phyloP scores from a whole-genome alignment of 2,888 invertebrate genomes.

The Octonoba sinensis region DNA sequence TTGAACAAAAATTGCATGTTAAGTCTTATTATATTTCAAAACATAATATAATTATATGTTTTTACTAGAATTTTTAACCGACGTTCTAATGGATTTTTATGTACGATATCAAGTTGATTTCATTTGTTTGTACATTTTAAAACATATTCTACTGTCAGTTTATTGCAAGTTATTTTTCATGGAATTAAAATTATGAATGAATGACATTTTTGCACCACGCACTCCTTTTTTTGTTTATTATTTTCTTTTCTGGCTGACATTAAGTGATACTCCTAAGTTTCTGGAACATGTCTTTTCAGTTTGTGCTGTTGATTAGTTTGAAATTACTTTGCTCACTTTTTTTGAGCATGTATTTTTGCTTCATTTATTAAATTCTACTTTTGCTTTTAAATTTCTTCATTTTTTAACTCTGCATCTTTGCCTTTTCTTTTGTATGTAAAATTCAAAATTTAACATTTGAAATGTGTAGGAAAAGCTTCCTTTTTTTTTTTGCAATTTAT shows the following conservation, averaged over 20 bases:
- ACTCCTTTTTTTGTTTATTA: slow-evolving; percentile 45
- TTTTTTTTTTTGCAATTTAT: too few relatives aligned
- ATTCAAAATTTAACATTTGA: not conserved
- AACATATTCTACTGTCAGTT: too few relatives aligned
- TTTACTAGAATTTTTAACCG: too few relatives aligned
- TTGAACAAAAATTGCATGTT: too few relatives aligned
- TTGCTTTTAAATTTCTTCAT: not conserved
- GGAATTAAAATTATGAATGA: slow-evolving; percentile 30
- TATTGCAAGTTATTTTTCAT: not conserved
- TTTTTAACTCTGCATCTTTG: slow-evolving; percentile 22
- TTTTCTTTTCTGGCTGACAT: slow-evolving; percentile 35
- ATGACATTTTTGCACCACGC: slow-evolving; percentile 33
- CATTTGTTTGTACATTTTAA: too few relatives aligned
- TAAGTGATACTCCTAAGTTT: slow-evolving; percentile 10
- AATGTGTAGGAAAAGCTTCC: too few relatives aligned
- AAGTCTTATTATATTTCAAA: too few relatives aligned
- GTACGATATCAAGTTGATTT: too few relatives aligned
- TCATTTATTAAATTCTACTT: not conserved
- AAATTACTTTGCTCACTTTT: slow-evolving; percentile 48
- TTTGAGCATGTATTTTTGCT: slow-evolving; percentile 1
- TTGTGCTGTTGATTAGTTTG: slow-evolving; percentile 15
- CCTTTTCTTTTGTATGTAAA: not conserved
- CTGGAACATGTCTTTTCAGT: not conserved
- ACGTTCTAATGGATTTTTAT: too few relatives aligned
- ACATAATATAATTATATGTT: too few relatives aligned